phyloP scores from a whole-genome alignment of 1,140 invertebrate species.

The Subanguina moxae region DNA sequence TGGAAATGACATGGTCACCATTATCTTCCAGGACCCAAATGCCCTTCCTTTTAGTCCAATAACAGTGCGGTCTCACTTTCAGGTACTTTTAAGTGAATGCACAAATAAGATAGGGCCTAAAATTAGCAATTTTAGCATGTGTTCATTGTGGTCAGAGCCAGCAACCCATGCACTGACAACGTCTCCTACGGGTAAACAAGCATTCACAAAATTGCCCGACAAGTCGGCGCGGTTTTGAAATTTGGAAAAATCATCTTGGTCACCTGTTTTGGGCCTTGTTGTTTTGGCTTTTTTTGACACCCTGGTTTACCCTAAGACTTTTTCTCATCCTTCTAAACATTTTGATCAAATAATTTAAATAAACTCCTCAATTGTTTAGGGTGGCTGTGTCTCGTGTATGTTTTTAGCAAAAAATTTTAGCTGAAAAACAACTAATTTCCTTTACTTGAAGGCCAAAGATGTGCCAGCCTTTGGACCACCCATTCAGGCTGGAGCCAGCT shows the following conservation, averaged over 20 bases:
- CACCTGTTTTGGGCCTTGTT: too few species aligned
- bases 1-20: constrained; percentile 67
- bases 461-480: constrained; percentile 91
- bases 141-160: constrained; percentile 84
- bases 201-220: too few species aligned
- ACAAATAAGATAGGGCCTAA: too few species aligned
- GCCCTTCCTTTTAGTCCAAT: constrained; percentile 68
- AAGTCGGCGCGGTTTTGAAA: too few species aligned
- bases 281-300: constrained; percentile 8
- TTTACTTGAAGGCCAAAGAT: too few species aligned
- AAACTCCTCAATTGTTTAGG: constrained; percentile 61
- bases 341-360: constrained; percentile 19
- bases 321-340: neutral
- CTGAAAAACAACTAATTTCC: too few species aligned
- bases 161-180: constrained; percentile 84
- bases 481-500: constrained; percentile 62
- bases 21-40: constrained; percentile 92
- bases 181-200: constrained; percentile 56
- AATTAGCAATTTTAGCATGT: constrained; percentile 64
- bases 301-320: too few species aligned
- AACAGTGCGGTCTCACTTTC: constrained; percentile 80
- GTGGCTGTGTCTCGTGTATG: constrained; percentile 83
- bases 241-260: too few species aligned
- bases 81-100: too few species aligned
- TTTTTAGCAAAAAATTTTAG: too few species aligned